phyloP scores from a whole-genome alignment of 2,113 vertebrate genomes.

The Calyptommatus sinebrachiatus region DNA sequence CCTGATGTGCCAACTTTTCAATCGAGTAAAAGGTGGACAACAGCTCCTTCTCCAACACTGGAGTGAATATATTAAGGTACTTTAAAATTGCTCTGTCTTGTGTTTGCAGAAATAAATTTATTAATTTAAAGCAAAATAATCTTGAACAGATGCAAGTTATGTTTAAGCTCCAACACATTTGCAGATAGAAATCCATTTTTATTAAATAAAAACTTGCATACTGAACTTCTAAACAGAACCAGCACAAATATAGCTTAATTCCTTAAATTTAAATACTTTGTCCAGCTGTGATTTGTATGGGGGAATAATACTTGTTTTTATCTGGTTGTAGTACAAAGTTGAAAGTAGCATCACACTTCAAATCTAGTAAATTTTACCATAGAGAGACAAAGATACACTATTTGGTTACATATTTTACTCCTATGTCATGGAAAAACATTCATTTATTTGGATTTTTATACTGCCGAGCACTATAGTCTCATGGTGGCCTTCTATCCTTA shows the following conservation, averaged over 20 bases:
- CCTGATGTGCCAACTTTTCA: slow-evolving; percentile 80
- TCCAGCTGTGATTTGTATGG: neutral
- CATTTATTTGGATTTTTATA: no score
- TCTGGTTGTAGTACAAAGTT: neutral
- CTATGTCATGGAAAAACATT: no score
- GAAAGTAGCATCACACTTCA: neutral
- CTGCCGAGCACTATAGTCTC: no score
- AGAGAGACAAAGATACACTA: neutral
- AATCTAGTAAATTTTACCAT: neutral
- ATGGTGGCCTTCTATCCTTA: no score
- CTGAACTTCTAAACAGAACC: neutral
- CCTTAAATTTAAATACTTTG: neutral
- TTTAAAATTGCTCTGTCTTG: slow-evolving; percentile 11
- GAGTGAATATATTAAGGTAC: slow-evolving; percentile 84
- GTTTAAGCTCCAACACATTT: neutral
- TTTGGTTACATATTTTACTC: neutral
- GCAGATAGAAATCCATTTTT: neutral
- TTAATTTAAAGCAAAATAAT: neutral
- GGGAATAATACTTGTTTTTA: no score
- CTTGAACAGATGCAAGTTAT: neutral
- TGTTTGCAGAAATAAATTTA: neutral
- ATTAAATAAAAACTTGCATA: neutral
- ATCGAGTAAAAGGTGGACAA: slow-evolving; percentile 77
- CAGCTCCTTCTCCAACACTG: slow-evolving; percentile 77
- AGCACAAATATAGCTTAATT: neutral